Conservation (phyloP, 2,888 invertebrate genomes). For the Epinotia brunnichana region DNA sequence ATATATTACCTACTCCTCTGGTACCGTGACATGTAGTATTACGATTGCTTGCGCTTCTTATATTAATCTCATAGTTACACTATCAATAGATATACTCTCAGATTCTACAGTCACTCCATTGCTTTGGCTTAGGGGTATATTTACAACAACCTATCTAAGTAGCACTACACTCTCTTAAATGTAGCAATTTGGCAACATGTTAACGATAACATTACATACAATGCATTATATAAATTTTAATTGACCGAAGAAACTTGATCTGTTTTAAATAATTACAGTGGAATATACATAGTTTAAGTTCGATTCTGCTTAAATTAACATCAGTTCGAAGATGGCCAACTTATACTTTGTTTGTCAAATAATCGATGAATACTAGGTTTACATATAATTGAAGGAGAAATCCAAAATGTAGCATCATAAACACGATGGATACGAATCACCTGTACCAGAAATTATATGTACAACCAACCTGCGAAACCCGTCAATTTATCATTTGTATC, state of each 20-base stretch:
- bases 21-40: slow-evolving; percentile 65
- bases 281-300: not conserved
- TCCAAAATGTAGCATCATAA: not conserved
- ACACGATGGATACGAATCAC: not conserved
- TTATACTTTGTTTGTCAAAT: not conserved
- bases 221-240: slow-evolving; percentile 69
- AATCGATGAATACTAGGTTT: not conserved
- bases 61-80: slow-evolving; percentile 55
- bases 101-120: slow-evolving; percentile 70
- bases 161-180: slow-evolving; percentile 67
- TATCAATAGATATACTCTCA: slow-evolving; percentile 68
- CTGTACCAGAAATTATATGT: slow-evolving; percentile 18
- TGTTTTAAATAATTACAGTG: slow-evolving; percentile 15
- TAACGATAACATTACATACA: slow-evolving; percentile 75
- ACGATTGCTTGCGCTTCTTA: slow-evolving; percentile 59
- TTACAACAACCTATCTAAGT: slow-evolving; percentile 76
- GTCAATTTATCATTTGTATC: slow-evolving; percentile 61
- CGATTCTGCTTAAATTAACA: slow-evolving; percentile 1
- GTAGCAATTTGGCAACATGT: slow-evolving; percentile 80
- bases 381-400: not conserved
- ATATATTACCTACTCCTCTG: slow-evolving; percentile 68
- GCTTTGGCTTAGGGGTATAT: slow-evolving; percentile 75
- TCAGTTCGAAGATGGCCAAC: not conserved
- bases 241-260: slow-evolving; percentile 74
- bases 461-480: slow-evolving; percentile 42